These are phyloP conservation scores for Cinclus cinclus DNA, from an alignment of 2,113 vertebrate species.

Conservation along the genomic window DNA sequence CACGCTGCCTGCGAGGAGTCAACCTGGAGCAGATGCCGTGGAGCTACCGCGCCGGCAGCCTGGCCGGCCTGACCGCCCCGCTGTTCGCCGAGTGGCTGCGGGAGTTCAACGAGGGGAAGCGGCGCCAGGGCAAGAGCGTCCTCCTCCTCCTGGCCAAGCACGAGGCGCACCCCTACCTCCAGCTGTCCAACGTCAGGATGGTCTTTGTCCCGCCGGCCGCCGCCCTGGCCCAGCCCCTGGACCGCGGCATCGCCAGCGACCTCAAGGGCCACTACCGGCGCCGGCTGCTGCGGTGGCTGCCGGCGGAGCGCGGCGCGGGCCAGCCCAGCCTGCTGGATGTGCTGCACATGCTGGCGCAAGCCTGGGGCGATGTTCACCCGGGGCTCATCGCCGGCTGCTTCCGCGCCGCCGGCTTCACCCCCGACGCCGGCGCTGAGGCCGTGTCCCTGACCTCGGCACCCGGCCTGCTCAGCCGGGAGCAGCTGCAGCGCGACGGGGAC, in stretches of 20 bases:
- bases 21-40: constrained; percentile 7
- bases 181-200: constrained; percentile 29
- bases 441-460: rapidly evolving
- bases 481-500: neutral
- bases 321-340: constrained; percentile 20
- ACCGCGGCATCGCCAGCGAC: neutral
- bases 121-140: neutral
- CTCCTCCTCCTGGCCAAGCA: neutral
- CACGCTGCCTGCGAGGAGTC: neutral
- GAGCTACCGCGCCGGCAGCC: neutral
- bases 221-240: neutral
- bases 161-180: neutral
- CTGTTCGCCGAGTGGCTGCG: constrained; percentile 41
- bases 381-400: constrained; percentile 8
- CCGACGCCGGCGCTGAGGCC: neutral
- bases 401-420: neutral
- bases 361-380: neutral
- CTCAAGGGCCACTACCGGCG: constrained; percentile 48
- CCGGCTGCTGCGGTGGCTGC: constrained; percentile 45
- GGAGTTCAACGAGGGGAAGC: constrained; percentile 14
- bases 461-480: neutral
- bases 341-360: constrained; percentile 23
- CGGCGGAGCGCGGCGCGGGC: neutral
- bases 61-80: neutral
- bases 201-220: neutral